Evolutionary conservation across 2,113 vertebrate genomes (phyloP).

Genomic region (Apteryx owenii): DNA sequence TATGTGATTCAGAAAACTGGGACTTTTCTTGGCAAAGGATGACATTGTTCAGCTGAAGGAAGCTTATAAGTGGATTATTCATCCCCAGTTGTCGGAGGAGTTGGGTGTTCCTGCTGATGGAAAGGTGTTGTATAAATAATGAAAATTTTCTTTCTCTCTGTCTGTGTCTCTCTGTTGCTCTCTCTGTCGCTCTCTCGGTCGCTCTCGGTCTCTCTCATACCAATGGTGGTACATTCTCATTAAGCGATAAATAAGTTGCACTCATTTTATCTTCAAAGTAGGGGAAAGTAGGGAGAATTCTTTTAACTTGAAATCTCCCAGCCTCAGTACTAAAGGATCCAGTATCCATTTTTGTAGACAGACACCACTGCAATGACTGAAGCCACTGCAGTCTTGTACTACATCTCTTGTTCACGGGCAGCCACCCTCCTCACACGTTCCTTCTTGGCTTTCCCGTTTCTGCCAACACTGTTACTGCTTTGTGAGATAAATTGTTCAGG

Average conservation of each 20-base stretch:
- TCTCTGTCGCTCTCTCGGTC: not conserved
- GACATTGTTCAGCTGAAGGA: constrained; percentile 94
- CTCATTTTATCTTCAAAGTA: not conserved
- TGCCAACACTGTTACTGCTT: not conserved
- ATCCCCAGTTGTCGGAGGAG: constrained; percentile 86
- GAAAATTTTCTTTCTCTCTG: not conserved
- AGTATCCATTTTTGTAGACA: not conserved
- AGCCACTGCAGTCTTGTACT: not conserved
- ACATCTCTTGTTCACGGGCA: not conserved
- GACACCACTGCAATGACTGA: not conserved
- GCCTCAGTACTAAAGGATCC: not conserved
- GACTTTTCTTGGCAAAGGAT: constrained; percentile 81
- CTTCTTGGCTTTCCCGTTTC: not conserved
- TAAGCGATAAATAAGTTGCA: not conserved
- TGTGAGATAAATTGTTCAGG: not conserved
- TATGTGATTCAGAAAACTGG: constrained; percentile 85
- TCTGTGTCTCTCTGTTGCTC: not conserved
- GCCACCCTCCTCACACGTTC: not conserved
- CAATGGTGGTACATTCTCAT: not conserved
- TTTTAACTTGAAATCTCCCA: not conserved
- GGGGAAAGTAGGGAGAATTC: not conserved
- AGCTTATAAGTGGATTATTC: constrained; percentile 94
- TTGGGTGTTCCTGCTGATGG: constrained; percentile 86
- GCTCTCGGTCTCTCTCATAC: not conserved
- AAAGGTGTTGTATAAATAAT: constrained; percentile 79